These are phyloP conservation scores for Hydrotaea diabolus DNA, from an alignment of 2,888 invertebrate species.

Conservation along the genomic window DNA sequence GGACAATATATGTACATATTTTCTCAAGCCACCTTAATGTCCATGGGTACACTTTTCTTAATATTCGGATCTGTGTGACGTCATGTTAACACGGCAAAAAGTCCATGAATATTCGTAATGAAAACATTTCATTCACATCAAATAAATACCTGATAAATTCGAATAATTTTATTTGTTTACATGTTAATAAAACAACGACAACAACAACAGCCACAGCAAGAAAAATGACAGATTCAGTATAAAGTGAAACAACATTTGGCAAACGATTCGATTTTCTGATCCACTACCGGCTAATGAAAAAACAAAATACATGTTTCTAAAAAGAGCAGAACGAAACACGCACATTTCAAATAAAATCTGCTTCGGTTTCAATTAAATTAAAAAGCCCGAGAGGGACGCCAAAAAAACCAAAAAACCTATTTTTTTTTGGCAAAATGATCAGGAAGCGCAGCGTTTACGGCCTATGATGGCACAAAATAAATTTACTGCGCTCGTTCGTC, in stretches of 20 bases:
- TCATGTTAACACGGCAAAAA: conserved; percentile 42
- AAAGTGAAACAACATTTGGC: conserved; percentile 22
- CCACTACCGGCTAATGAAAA: not conserved
- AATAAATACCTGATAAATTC: conserved; percentile 26
- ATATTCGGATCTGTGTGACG: conserved; percentile 44
- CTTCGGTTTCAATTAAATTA: conserved; percentile 58
- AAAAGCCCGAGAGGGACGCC: not conserved
- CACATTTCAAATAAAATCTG: conserved; percentile 45
- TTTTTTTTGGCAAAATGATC: conserved; percentile 61
- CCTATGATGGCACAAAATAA: conserved; percentile 9
- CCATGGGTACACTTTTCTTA: not conserved
- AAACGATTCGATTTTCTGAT: not conserved
- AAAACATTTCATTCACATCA: not conserved
- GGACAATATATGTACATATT: too few species aligned
- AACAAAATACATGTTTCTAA: not conserved
- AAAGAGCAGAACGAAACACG: not conserved
- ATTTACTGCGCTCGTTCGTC: conserved; percentile 2
- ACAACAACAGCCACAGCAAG: not conserved
- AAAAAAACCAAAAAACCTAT: conserved; percentile 26
- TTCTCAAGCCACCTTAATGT: too few species aligned
- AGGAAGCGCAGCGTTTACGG: conserved; percentile 49
- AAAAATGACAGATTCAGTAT: conserved; percentile 25
- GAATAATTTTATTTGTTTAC: conserved; percentile 39
- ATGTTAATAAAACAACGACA: conserved; percentile 39
- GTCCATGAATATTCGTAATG: conserved; percentile 45